Evolutionary conservation across 2,888 invertebrate species (phyloP).

Genomic region (Willowsia nigromaculata): DNA sequence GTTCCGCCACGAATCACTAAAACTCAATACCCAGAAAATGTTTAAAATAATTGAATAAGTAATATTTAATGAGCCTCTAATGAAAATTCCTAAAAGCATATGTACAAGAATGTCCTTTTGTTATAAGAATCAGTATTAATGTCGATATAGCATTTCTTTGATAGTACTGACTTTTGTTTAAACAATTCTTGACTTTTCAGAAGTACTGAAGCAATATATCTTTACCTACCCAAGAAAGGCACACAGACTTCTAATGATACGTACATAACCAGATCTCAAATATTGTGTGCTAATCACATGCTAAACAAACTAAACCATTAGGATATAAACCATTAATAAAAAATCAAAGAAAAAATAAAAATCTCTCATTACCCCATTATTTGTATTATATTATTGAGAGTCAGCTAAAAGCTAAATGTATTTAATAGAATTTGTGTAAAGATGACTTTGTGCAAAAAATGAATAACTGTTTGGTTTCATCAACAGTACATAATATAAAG

Average conservation of each 20-base stretch:
- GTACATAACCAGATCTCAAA: not conserved
- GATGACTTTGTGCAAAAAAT: not conserved
- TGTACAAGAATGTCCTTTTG: not conserved
- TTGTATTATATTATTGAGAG: too few species aligned
- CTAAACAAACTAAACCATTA: too few species aligned
- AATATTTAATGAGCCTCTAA: not conserved
- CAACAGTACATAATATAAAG: not conserved
- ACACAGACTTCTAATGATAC: not conserved
- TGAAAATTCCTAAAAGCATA: not conserved
- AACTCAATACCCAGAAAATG: constrained; percentile 78
- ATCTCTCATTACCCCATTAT: too few species aligned
- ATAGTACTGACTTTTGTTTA: not conserved
- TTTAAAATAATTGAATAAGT: constrained; percentile 49
- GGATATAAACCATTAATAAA: too few species aligned
- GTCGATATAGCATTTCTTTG: not conserved
- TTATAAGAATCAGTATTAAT: not conserved
- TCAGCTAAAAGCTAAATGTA: too few species aligned
- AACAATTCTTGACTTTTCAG: not conserved
- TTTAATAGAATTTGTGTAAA: not conserved
- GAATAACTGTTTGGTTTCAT: not conserved
- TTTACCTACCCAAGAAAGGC: not conserved
- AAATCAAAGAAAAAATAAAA: too few species aligned
- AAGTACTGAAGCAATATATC: not conserved
- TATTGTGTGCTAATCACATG: too few species aligned
- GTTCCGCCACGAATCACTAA: constrained; percentile 75